phyloP scores from a whole-genome alignment of 2,797 vertebrate species.

The Protonibea diacanthus region DNA sequence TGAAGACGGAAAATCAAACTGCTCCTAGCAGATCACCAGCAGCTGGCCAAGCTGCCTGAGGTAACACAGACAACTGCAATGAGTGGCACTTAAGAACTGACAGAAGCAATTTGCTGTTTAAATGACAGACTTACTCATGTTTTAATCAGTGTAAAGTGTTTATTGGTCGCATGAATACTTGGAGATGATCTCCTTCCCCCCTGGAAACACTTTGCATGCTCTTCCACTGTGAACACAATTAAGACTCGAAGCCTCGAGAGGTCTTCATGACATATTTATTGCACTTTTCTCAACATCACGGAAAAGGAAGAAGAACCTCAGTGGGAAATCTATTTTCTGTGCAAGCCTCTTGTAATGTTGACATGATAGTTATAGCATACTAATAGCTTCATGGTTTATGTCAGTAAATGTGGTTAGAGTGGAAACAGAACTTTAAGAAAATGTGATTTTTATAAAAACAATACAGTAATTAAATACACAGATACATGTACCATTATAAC shows the following conservation, averaged over 20 bases:
- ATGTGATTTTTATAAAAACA: not conserved
- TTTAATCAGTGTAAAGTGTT: constrained; percentile 68
- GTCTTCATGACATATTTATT: constrained; percentile 33
- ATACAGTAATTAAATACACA: not conserved
- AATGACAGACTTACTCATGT: constrained; percentile 57
- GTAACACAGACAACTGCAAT: constrained; percentile 48
- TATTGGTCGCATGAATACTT: constrained; percentile 44
- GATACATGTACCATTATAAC: no score
- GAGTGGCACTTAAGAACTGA: constrained; percentile 63
- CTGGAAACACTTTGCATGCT: constrained; percentile 21
- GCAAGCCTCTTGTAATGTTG: not conserved
- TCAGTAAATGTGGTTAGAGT: not conserved
- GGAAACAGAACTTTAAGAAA: not conserved
- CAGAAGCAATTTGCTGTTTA: constrained; percentile 59
- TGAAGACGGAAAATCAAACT: constrained; percentile 24
- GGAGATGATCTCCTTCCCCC: constrained; percentile 18
- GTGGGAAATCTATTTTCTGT: not conserved
- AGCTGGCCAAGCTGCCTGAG: constrained; percentile 56
- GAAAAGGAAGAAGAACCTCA: not conserved
- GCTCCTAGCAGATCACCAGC: constrained; percentile 46
- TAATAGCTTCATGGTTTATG: not conserved
- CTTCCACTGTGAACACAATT: constrained; percentile 24
- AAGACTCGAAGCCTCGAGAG: constrained; percentile 23
- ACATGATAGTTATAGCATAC: not conserved
- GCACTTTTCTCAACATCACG: constrained; percentile 1